Conservation (phyloP, 2,888 invertebrate genomes). For the Arge pagana region DNA sequence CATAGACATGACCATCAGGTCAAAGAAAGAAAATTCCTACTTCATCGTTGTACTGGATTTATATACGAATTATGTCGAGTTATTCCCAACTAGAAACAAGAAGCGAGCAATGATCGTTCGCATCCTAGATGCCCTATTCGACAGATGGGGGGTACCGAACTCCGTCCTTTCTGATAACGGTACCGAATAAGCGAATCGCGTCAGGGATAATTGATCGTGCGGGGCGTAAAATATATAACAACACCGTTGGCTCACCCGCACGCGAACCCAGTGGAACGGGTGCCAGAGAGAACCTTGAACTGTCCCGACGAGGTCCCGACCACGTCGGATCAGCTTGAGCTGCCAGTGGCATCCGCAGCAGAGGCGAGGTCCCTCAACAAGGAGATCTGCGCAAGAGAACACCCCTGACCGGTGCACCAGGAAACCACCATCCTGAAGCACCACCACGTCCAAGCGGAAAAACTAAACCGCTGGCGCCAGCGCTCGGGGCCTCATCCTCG, state of each 20-base stretch:
- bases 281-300: slow-evolving; percentile 3
- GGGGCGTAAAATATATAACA: neutral
- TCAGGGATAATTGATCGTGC: neutral
- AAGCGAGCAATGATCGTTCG: slow-evolving; percentile 14
- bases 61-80: slow-evolving; percentile 25
- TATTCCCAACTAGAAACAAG: slow-evolving; percentile 16
- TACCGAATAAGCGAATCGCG: neutral
- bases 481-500: no score
- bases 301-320: no score
- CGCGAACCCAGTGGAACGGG: slow-evolving; percentile 15
- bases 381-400: no score
- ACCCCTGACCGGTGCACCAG: no score
- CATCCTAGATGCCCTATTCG: slow-evolving; percentile 7
- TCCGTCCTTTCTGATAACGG: slow-evolving; percentile 1
- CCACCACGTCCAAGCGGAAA: neutral
- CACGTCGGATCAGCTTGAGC: no score
- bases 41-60: slow-evolving; percentile 23
- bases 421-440: no score
- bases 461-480: no score
- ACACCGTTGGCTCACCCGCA: slow-evolving; percentile 11
- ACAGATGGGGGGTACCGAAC: slow-evolving; percentile 14
- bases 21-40: slow-evolving; percentile 19
- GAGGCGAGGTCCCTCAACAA: no score
- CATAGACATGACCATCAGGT: slow-evolving; percentile 13
- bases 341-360: no score